Percentiles rank a stretch among this genome's conserved stretches.
These are phyloP conservation scores for Entelurus aequoreus DNA, from an alignment of 2,113 vertebrate species.

Conservation along the genomic window DNA sequence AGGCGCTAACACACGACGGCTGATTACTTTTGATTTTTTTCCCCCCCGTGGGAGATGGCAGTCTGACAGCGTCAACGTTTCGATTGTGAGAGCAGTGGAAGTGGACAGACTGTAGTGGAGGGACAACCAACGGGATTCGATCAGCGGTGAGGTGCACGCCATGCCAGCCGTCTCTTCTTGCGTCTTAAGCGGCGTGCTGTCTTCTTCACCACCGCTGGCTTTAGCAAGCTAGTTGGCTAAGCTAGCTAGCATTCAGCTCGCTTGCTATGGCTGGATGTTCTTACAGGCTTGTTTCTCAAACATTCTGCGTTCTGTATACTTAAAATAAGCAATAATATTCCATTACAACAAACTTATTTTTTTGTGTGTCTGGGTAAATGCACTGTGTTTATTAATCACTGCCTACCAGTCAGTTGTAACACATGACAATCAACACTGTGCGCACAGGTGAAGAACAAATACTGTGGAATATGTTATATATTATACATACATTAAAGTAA, in stretches of 20 bases:
- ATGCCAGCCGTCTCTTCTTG: slow-evolving; percentile 31
- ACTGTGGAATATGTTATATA: too few species aligned
- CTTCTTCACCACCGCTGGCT: slow-evolving; percentile 16
- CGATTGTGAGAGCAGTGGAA: neutral
- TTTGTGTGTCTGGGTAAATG: neutral
- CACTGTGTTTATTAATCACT: neutral
- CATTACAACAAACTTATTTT: too few species aligned
- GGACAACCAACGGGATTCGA: slow-evolving; percentile 32
- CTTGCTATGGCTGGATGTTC: neutral
- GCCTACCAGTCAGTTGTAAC: neutral
- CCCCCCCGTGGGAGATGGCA: neutral
- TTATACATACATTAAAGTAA: too few species aligned
- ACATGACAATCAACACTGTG: slow-evolving; percentile 3
- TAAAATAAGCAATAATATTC: neutral
- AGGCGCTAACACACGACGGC: slow-evolving; percentile 14
- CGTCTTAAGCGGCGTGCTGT: slow-evolving; percentile 7
- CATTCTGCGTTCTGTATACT: neutral
- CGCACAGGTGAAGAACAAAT: too few species aligned
- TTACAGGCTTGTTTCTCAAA: neutral
- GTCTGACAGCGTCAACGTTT: neutral
- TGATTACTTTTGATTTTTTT: slow-evolving; percentile 3
- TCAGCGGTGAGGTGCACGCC: slow-evolving; percentile 57
- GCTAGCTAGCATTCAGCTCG: slow-evolving; percentile 14
- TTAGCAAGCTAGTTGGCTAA: slow-evolving; percentile 22
- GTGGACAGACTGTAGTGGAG: slow-evolving; percentile 27